These are phyloP conservation scores for Watsonalla binaria DNA, from an alignment of 2,888 invertebrate species.

Conservation along the genomic window DNA sequence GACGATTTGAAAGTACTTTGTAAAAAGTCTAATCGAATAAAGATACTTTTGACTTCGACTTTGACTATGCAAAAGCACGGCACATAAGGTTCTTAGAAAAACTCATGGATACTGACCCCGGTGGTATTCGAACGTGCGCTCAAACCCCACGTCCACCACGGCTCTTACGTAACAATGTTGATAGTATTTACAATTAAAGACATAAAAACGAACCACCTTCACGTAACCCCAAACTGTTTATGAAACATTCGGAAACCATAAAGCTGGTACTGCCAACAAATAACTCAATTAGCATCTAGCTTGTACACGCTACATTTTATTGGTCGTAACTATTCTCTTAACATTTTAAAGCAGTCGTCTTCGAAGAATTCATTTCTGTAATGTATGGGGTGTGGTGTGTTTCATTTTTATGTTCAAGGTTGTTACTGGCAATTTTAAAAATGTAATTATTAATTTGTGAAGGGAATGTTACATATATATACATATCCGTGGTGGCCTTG, in stretches of 20 bases:
- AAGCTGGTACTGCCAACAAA: background rate
- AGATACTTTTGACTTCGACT: too few relatives aligned
- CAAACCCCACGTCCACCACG: too few relatives aligned
- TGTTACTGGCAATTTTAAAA: background rate
- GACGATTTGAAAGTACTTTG: too few relatives aligned
- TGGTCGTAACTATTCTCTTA: constrained; percentile 2
- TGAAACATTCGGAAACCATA: background rate
- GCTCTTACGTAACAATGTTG: too few relatives aligned
- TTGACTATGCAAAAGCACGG: too few relatives aligned
- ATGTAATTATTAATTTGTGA: background rate
- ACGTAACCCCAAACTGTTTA: background rate
- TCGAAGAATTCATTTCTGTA: background rate
- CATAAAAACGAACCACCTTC: background rate
- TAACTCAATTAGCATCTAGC: constrained; percentile 1
- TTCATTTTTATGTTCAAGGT: background rate
- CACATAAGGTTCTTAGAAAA: too few relatives aligned
- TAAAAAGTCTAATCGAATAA: too few relatives aligned
- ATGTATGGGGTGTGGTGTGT: background rate
- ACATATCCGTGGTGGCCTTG: too few relatives aligned
- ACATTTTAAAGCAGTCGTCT: background rate
- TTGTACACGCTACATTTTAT: background rate
- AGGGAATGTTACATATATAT: too few relatives aligned
- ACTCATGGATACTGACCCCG: too few relatives aligned
- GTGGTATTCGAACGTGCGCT: too few relatives aligned
- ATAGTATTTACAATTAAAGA: background rate